Percentiles rank a stretch among this genome's conserved stretches.
Conservation (phyloP, 2,113 vertebrate species). For the Puma concolor region DNA sequence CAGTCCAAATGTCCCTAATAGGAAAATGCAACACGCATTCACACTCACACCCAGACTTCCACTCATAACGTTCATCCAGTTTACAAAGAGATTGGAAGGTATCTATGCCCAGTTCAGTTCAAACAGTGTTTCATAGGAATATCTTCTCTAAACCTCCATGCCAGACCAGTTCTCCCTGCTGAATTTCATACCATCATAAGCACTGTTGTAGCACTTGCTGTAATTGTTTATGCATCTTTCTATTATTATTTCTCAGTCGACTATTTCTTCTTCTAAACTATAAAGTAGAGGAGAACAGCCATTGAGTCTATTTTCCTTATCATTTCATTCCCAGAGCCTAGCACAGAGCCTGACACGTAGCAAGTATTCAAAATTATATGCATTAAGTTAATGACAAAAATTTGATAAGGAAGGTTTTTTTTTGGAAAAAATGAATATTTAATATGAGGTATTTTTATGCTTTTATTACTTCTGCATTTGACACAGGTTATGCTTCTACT, state of each 20-base stretch:
- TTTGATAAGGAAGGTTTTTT: background rate
- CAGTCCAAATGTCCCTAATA: background rate
- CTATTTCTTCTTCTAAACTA: background rate
- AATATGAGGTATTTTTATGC: background rate
- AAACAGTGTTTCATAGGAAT: background rate
- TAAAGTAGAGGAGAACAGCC: background rate
- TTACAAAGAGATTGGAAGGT: background rate
- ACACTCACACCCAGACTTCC: background rate
- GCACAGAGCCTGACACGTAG: background rate
- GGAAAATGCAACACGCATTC: background rate
- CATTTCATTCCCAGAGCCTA: background rate
- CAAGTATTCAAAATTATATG: background rate
- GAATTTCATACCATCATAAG: background rate
- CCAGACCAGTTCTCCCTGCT: background rate
- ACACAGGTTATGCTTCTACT: background rate
- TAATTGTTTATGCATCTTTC: background rate
- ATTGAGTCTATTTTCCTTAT: background rate
- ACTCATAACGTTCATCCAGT: background rate
- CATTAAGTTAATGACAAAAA: background rate
- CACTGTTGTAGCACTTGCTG: background rate
- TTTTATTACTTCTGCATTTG: background rate
- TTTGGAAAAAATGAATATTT: background rate
- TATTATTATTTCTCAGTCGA: background rate
- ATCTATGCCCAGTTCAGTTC: background rate
- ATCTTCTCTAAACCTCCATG: background rate